Evolutionary conservation across 2,113 vertebrate genomes (phyloP).

Genomic region (Cochlearius cochlearius): DNA sequence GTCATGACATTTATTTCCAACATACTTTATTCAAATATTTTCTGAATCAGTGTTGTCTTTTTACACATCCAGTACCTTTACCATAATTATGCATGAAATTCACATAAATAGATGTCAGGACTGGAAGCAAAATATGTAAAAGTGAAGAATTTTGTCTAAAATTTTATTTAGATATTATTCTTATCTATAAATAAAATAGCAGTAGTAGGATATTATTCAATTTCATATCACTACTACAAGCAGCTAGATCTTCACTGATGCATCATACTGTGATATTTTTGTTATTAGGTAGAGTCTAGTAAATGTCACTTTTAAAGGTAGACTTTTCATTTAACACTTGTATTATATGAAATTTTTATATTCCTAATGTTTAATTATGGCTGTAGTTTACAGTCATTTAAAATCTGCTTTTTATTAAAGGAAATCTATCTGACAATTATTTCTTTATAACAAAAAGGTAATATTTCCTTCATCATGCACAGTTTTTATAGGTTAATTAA

Average conservation of each 20-base stretch:
- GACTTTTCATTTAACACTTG: not conserved
- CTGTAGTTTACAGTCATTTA: not conserved
- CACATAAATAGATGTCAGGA: not conserved
- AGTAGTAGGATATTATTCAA: not conserved
- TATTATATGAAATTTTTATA: not conserved
- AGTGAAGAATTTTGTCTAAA: not conserved
- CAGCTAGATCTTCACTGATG: not conserved
- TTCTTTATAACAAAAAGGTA: not conserved
- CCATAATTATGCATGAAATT: not conserved
- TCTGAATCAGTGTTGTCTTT: not conserved
- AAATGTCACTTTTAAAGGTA: not conserved
- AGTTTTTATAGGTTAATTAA: not conserved
- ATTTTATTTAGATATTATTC: not conserved
- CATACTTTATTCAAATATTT: not conserved
- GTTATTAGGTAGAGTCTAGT: not conserved
- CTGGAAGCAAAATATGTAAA: not conserved
- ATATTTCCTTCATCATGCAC: not conserved
- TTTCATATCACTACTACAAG: not conserved
- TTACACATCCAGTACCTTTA: not conserved
- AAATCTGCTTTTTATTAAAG: not conserved
- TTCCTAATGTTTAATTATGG: not conserved
- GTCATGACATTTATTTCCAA: not conserved
- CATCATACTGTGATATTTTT: not conserved
- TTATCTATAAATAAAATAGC: not conserved
- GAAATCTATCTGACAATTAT: not conserved